These are phyloP conservation scores for Monochamus alternatus DNA, from an alignment of 2,888 invertebrate genomes.

Conservation along the genomic window DNA sequence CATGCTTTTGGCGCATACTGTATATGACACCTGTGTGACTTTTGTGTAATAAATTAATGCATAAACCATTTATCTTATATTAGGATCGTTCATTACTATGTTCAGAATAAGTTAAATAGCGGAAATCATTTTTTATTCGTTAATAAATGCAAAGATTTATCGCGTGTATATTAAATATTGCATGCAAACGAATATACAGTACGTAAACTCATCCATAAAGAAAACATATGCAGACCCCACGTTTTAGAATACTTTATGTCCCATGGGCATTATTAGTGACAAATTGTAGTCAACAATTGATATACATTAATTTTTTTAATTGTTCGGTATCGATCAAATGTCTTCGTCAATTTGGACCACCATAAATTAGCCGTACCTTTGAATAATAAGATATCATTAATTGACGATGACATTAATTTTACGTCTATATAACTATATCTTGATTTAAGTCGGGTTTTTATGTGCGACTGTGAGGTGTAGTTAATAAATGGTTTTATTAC, in stretches of 20 bases:
- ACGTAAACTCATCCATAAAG: no score
- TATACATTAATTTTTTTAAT: slow-evolving; percentile 7
- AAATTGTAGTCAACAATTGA: not conserved
- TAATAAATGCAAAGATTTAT: no score
- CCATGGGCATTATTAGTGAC: not conserved
- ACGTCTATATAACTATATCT: slow-evolving; percentile 14
- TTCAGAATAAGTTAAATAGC: no score
- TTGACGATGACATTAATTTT: slow-evolving; percentile 23
- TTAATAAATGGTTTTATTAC: slow-evolving; percentile 23
- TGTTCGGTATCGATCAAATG: slow-evolving; percentile 6
- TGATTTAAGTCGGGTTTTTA: slow-evolving; percentile 24
- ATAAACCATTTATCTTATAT: no score
- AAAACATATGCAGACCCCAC: no score
- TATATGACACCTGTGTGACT: no score
- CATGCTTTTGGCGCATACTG: no score
- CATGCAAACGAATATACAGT: no score
- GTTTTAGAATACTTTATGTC: not conserved
- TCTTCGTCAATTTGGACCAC: slow-evolving; percentile 8
- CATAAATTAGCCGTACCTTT: not conserved
- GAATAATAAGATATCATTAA: slow-evolving; percentile 18
- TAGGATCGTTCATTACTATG: no score
- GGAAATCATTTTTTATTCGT: no score
- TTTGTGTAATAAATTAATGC: no score
- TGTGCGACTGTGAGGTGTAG: slow-evolving; percentile 1
- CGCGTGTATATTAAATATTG: no score